Base-by-base conservation (phyloP, 1,140 invertebrate species). In the Neodiprion lecontei region DNA sequence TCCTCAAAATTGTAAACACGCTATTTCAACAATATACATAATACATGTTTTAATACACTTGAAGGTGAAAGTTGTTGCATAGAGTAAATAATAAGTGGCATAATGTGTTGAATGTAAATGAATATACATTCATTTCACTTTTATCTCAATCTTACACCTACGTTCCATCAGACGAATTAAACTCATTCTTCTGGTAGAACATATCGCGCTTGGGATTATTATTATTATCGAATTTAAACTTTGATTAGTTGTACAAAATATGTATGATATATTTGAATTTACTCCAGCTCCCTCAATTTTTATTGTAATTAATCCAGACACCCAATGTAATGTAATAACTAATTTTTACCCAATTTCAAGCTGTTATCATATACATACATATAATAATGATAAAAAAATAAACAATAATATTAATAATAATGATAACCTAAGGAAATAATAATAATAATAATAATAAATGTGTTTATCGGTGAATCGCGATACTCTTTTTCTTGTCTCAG, bases 371-470 rank as follows among this genome's bases (percentile, higher is more conserved):
- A 12, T 69, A 23, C 10, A 61, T 61, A 11, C 1, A 65, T 65
- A 65, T 17, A 14, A 21, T 65, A 65, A 69, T 65, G n/a, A 69
- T 23, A 40, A 40, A 40, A 1, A 40, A 40, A 40, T 40, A 40
- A 40, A 40, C 28, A 40, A 40, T 40, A 40, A 40, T 40, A 23
- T 11, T 14, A 69, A 69, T 14, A 4, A 69, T 14, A 69, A 47
- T 69, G 28, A 47, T 69, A 23, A 69, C 23, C 11, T 69, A 69
- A 40, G 28, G 28, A 40, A 40, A 69, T 65, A 69, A 69, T 23
- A 23, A 47, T 14, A 69, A 69, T 14, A 14, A 69, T 14, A 69
- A 47, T 69, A 69, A 69, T 69, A 69, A 69, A 69, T 69, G 67
- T 69, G 67, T 69, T 69, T 10, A 69, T 14, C 40, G 67, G 67